These are phyloP conservation scores for Tursiops truncatus DNA, from an alignment of 2,113 vertebrate species.

Conservation along the genomic window DNA sequence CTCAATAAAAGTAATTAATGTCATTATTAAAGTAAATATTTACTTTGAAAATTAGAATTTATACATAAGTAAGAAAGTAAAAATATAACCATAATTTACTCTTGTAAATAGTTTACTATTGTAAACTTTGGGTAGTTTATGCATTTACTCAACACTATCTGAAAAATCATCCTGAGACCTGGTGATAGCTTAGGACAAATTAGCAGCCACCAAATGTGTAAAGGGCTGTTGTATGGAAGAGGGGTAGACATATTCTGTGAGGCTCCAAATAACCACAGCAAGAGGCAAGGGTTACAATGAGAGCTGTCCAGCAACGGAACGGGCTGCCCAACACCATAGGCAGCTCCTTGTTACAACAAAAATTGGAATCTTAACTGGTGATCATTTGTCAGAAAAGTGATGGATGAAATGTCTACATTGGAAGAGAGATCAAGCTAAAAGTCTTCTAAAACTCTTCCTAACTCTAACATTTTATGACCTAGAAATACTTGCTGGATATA, in stretches of 20 bases:
- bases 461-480: neutral
- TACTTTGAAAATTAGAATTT: constrained; percentile 34
- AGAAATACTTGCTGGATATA: neutral
- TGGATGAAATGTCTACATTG: neutral
- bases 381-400: neutral
- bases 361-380: neutral
- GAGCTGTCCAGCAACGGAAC: constrained; percentile 2
- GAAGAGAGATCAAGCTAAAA: neutral
- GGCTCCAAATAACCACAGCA: neutral
- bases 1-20: neutral
- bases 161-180: neutral
- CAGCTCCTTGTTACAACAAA: neutral
- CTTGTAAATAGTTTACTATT: neutral
- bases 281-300: neutral
- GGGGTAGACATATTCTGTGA: neutral
- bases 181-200: neutral
- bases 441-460: neutral
- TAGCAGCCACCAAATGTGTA: neutral
- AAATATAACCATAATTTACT: neutral
- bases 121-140: neutral
- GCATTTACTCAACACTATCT: neutral
- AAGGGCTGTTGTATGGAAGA: neutral
- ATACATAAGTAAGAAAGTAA: constrained; percentile 2
- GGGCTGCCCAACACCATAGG: neutral
- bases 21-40: neutral